These are phyloP conservation scores for Acipenser ruthenus DNA, from an alignment of 2,797 vertebrate species.

Conservation along the genomic window DNA sequence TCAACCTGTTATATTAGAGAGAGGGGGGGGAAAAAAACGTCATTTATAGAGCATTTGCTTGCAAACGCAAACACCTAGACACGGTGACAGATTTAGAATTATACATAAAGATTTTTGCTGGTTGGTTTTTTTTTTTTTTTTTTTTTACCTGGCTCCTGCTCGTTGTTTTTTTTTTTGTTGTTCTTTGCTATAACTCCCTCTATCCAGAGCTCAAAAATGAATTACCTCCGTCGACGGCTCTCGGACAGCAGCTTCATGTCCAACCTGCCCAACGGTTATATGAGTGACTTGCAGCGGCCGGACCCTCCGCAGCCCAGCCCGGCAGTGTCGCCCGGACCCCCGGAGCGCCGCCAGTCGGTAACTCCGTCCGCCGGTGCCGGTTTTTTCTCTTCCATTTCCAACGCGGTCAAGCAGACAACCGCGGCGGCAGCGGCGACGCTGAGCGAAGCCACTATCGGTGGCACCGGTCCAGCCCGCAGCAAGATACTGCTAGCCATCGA, in stretches of 20 bases:
- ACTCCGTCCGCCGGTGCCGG: conserved; percentile 42
- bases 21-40: too few species aligned
- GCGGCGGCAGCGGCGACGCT: conserved; percentile 75
- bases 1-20: too few species aligned
- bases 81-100: too few species aligned
- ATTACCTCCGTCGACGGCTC: conserved; percentile 83
- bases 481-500: conserved; percentile 80
- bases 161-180: too few species aligned
- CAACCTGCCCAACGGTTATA: conserved; percentile 87
- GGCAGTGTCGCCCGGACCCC: conserved; percentile 46
- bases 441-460: conserved; percentile 75
- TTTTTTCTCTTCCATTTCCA: conserved; percentile 83
- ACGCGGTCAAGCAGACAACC: conserved; percentile 84
- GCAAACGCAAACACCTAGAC: too few species aligned
- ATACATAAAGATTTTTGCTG: too few species aligned
- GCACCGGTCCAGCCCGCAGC: conserved; percentile 57
- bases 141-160: too few species aligned
- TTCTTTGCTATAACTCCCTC: too few species aligned
- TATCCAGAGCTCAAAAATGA: conserved; percentile 49
- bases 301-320: conserved; percentile 66
- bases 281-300: conserved; percentile 78
- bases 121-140: too few species aligned
- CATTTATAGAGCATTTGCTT: too few species aligned
- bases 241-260: conserved; percentile 92
- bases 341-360: conserved; percentile 48